These are phyloP conservation scores for Leucopsar rothschildi DNA, from an alignment of 2,113 vertebrate species.

Conservation along the genomic window DNA sequence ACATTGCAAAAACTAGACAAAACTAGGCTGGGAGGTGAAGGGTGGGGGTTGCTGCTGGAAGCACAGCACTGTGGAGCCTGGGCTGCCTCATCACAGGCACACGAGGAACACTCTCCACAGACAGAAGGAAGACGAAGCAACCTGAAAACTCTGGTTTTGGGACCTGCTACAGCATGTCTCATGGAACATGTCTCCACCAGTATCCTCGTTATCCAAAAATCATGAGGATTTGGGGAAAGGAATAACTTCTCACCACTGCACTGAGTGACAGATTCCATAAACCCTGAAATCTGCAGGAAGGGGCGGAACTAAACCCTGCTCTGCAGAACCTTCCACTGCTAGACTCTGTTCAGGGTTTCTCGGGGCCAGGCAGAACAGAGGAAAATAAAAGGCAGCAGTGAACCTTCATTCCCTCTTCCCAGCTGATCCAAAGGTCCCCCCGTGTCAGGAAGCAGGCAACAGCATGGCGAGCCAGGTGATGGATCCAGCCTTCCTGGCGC, in stretches of 20 bases:
- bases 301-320: not conserved
- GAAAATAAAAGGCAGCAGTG: not conserved
- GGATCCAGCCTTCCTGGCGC: conserved; percentile 94
- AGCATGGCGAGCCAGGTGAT: conserved; percentile 91
- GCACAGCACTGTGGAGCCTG: not conserved
- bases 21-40: not conserved
- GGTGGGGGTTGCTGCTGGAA: not conserved
- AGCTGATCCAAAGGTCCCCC: conserved; percentile 94
- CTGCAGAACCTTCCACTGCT: not conserved
- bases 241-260: not conserved
- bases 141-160: not conserved
- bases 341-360: not conserved
- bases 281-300: not conserved
- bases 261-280: not conserved
- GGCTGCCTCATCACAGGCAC: not conserved
- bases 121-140: not conserved
- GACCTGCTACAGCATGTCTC: not conserved
- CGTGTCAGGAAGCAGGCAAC: conserved; percentile 92
- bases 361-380: not conserved
- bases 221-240: not conserved
- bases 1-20: not conserved
- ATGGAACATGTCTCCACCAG: not conserved
- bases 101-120: not conserved
- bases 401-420: conserved; percentile 97
- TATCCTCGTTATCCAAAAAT: not conserved